Evolutionary conservation across 2,113 vertebrate genomes (phyloP).

Genomic region (Gavialis gangeticus): DNA sequence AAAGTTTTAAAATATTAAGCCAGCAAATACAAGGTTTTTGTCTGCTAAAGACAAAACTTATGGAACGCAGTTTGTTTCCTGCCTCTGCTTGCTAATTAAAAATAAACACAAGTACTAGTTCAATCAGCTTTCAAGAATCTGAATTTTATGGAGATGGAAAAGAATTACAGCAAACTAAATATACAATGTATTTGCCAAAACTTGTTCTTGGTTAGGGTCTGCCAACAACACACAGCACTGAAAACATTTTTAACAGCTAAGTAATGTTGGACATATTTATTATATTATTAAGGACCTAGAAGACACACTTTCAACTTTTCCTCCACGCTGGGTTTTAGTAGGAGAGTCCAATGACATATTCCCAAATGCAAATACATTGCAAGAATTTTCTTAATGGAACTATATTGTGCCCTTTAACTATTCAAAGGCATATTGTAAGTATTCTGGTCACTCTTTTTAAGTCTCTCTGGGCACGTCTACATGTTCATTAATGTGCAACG

Average conservation of each 20-base stretch:
- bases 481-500: too few species aligned
- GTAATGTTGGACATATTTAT: slow-evolving; percentile 36
- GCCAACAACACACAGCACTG: not conserved
- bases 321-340: slow-evolving; percentile 53
- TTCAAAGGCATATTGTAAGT: slow-evolving; percentile 52
- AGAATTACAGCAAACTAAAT: not conserved
- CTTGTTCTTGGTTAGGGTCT: not conserved
- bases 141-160: not conserved
- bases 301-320: slow-evolving; percentile 51
- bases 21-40: not conserved
- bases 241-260: slow-evolving; percentile 35
- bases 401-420: slow-evolving; percentile 63
- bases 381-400: slow-evolving; percentile 68
- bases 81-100: not conserved
- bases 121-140: not conserved
- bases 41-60: not conserved
- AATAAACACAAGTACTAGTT: not conserved
- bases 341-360: slow-evolving; percentile 53
- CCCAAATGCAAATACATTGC: slow-evolving; percentile 47
- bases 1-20: not conserved
- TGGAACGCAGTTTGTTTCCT: not conserved
- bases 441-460: slow-evolving; percentile 42
- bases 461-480: too few species aligned
- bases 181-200: not conserved
- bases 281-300: slow-evolving; percentile 59